Percentiles rank a stretch among this genome's conserved stretches.
phyloP scores from a whole-genome alignment of 64 coral and sea anemone genomes.

The Pachyseris speciosa region DNA sequence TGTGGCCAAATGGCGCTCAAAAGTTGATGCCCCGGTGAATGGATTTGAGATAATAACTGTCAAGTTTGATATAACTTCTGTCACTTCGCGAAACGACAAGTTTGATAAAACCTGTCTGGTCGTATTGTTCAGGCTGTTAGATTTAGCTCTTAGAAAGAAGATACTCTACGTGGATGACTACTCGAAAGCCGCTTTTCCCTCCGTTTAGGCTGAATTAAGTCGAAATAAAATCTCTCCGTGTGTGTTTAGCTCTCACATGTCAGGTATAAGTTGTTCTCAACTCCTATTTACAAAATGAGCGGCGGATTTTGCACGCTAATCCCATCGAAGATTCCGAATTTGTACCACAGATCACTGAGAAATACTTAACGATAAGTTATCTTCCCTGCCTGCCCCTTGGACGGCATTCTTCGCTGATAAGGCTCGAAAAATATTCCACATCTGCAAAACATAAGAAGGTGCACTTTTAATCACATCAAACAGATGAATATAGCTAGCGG shows the following conservation, averaged over 20 bases:
- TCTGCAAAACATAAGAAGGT: conserved; percentile 21
- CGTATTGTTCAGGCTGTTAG: neutral
- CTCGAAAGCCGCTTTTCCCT: conserved; percentile 16
- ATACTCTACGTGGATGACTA: neutral
- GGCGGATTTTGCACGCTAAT: neutral
- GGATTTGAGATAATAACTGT: neutral
- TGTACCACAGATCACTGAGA: conserved; percentile 13
- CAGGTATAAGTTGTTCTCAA: neutral
- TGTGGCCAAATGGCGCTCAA: neutral
- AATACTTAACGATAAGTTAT: conserved; percentile 27
- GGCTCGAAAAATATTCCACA: neutral
- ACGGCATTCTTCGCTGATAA: conserved; percentile 15
- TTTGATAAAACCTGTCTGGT: neutral
- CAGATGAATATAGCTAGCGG: neutral
- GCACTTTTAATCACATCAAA: conserved; percentile 30
- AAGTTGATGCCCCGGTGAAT: neutral
- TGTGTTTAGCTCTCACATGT: neutral
- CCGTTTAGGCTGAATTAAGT: conserved; percentile 20
- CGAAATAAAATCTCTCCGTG: neutral
- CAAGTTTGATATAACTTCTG: neutral
- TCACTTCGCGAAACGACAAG: neutral
- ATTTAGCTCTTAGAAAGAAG: neutral
- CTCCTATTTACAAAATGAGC: neutral
- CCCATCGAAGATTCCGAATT: conserved; percentile 24
- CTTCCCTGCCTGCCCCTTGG: neutral